Percentiles rank a stretch among this genome's conserved stretches.
Conservation (phyloP, 1,140 invertebrate species). For the Plectrocnemia conspersa region DNA sequence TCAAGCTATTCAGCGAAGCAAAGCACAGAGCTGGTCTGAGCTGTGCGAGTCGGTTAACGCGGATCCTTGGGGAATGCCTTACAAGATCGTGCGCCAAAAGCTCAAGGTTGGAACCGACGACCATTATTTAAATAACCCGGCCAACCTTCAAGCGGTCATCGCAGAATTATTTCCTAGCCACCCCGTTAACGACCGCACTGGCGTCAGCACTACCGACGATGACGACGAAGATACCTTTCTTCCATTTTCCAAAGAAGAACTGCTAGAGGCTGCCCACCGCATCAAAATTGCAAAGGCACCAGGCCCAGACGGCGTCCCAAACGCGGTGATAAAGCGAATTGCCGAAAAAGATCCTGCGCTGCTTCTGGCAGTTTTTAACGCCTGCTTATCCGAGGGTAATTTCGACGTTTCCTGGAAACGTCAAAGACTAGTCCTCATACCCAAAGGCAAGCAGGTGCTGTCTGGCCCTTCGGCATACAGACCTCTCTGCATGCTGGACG, state of each 20-base stretch:
- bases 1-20: constrained; percentile 21
- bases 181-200: constrained; percentile 31
- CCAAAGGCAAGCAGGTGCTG: no score
- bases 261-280: constrained; percentile 23
- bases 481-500: no score
- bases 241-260: not conserved
- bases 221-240: constrained; percentile 32
- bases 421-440: no score
- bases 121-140: no score
- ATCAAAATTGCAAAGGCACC: constrained; percentile 30
- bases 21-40: constrained; percentile 17
- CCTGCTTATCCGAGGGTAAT: constrained; percentile 19
- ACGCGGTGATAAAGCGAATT: no score
- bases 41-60: constrained; percentile 31
- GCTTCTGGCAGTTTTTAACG: constrained; percentile 36
- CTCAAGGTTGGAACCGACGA: constrained; percentile 20
- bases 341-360: no score
- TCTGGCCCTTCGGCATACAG: no score
- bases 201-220: constrained; percentile 8
- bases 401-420: no score
- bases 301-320: no score
- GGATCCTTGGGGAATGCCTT: constrained; percentile 38
- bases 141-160: no score
- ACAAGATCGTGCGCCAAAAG: constrained; percentile 33
- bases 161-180: no score